These are phyloP conservation scores for Crocallis elinguaria DNA, from an alignment of 2,888 invertebrate species.

Conservation along the genomic window DNA sequence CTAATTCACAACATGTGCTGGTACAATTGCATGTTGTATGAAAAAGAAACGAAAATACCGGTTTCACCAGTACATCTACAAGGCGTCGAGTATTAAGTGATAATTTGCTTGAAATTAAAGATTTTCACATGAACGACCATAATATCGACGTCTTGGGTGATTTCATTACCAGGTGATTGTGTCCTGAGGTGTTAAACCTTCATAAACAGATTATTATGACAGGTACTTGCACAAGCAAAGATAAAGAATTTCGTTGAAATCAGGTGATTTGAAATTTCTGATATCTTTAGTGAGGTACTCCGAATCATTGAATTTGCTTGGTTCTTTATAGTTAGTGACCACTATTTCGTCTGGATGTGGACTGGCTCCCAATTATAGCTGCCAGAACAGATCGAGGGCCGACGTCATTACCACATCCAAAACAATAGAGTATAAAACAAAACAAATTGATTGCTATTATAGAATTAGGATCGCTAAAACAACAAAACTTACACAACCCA, in stretches of 20 bases:
- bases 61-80: slow-evolving; percentile 6
- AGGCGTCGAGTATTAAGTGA: slow-evolving; percentile 13
- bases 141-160: slow-evolving; percentile 14
- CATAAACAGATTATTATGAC: slow-evolving; percentile 7
- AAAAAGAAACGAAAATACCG: slow-evolving; percentile 12
- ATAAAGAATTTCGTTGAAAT: too few relatives aligned
- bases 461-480: slow-evolving; percentile 8
- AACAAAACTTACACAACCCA: slow-evolving; percentile 14
- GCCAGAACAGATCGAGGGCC: too few relatives aligned
- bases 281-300: too few relatives aligned
- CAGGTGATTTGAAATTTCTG: too few relatives aligned
- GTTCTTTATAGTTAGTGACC: too few relatives aligned
- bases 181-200: slow-evolving; percentile 18
- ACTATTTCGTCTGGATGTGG: too few relatives aligned
- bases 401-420: too few relatives aligned
- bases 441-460: background rate
- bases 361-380: too few relatives aligned
- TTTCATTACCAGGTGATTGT: slow-evolving; percentile 22
- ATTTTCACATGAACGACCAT: slow-evolving; percentile 4
- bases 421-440: background rate
- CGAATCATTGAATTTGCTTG: too few relatives aligned
- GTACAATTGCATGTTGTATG: slow-evolving; percentile 7
- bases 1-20: slow-evolving; percentile 7
- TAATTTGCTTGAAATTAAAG: slow-evolving; percentile 25
- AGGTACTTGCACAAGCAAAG: background rate